Percentiles rank a stretch among this genome's conserved stretches.
Conservation (phyloP, 35 echinoderm and acorn worm genomes). For the Ptychodera flava region DNA sequence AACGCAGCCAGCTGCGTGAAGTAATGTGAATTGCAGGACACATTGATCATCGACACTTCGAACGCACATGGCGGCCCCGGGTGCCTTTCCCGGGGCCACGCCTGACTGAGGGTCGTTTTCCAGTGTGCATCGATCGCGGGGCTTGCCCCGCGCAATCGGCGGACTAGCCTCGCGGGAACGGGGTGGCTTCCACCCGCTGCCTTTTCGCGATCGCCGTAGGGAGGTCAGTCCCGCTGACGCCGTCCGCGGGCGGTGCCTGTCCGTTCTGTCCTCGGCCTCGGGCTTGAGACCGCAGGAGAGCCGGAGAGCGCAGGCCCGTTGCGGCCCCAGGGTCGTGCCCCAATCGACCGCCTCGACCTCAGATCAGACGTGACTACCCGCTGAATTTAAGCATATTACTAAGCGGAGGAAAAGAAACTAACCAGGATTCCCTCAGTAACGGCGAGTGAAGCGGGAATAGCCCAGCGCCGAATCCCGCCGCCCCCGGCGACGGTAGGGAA, state of each 20-base stretch:
- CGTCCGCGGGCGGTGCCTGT: background rate
- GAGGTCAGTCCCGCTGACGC: too few relatives aligned
- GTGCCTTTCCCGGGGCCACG: constrained; percentile 27
- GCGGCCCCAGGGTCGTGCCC: background rate
- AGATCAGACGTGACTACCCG: constrained; percentile 62
- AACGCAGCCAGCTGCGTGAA: constrained; percentile 81
- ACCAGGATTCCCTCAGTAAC: constrained; percentile 69
- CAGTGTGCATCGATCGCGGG: background rate
- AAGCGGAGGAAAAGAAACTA: constrained; percentile 79
- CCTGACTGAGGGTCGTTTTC: constrained; percentile 37
- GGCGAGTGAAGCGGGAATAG: constrained; percentile 61
- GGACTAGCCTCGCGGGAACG: background rate
- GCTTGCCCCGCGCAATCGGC: background rate
- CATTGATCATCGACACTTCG: constrained; percentile 66
- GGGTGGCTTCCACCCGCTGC: background rate
- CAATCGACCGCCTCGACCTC: constrained; percentile 24
- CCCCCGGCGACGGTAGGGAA: constrained; percentile 20
- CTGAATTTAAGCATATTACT: constrained; percentile 76
- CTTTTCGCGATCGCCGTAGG: background rate
- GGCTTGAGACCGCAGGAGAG: background rate
- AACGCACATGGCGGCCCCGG: constrained; percentile 63
- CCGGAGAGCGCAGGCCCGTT: background rate
- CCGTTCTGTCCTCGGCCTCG: background rate
- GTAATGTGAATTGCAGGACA: constrained; percentile 82
- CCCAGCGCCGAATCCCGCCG: constrained; percentile 55